Evolutionary conservation across 2,113 vertebrate species (phyloP).

Genomic region (Amazona vittata): DNA sequence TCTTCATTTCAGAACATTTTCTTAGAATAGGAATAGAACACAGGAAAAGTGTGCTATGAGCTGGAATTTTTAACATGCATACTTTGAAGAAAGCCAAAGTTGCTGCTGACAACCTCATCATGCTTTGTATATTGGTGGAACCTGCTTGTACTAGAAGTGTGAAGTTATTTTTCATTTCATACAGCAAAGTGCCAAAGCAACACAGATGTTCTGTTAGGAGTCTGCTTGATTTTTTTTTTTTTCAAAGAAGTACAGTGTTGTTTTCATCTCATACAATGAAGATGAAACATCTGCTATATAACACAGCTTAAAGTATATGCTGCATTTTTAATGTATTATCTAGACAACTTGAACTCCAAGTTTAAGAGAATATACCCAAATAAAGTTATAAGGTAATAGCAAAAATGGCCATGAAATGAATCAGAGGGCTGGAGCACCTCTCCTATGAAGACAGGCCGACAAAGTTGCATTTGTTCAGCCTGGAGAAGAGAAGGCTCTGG

Average conservation of each 20-base stretch:
- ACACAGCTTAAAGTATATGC: not conserved
- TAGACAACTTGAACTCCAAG: not conserved
- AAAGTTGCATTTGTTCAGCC: not conserved
- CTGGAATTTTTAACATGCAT: not conserved
- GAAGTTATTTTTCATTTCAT: constrained; percentile 48
- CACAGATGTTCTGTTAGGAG: constrained; percentile 43
- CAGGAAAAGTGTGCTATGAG: not conserved
- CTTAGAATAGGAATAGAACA: not conserved
- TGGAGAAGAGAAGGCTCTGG: not conserved
- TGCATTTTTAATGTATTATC: not conserved
- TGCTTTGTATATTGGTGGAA: constrained; percentile 5
- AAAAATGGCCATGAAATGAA: not conserved
- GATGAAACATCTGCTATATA: not conserved
- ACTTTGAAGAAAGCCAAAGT: not conserved
- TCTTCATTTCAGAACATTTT: not conserved
- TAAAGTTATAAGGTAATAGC: not conserved
- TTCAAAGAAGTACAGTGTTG: not conserved
- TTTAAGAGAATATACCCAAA: not conserved
- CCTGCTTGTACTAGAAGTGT: not conserved
- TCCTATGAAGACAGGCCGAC: not conserved
- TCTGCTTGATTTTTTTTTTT: not conserved
- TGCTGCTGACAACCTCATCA: not conserved
- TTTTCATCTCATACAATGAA: not conserved
- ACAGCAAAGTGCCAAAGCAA: constrained; percentile 24
- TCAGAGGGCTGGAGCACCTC: not conserved